phyloP scores from a whole-genome alignment of 2,113 vertebrate species.

The Ranitomeya variabilis region DNA sequence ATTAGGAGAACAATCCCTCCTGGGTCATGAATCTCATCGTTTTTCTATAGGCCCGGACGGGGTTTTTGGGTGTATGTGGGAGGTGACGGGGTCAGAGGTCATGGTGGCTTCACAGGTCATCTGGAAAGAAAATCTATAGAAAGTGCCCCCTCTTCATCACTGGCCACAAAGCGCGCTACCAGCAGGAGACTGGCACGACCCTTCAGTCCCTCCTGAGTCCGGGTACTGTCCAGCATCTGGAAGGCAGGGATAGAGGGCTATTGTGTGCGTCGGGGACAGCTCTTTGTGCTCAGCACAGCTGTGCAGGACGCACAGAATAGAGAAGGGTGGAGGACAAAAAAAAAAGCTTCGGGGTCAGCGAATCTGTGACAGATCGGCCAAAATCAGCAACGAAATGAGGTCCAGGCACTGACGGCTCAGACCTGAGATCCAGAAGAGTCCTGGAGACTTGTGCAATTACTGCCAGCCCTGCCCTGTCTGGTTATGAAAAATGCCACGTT shows the following conservation, averaged over 20 bases:
- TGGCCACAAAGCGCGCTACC: conserved; percentile 81
- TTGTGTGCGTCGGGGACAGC: conserved; percentile 69
- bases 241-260: conserved; percentile 76
- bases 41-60: conserved; percentile 70
- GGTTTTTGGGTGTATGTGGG: conserved; percentile 68
- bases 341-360: conserved; percentile 61
- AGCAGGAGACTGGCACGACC: conserved; percentile 81
- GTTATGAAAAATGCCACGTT: not conserved
- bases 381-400: conserved; percentile 56
- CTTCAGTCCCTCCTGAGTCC: conserved; percentile 71
- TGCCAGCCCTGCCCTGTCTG: not conserved
- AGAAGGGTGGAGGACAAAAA: conserved; percentile 50
- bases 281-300: conserved; percentile 80
- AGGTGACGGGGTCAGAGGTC: conserved; percentile 66
- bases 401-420: not conserved
- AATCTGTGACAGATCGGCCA: conserved; percentile 57
- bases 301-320: conserved; percentile 65
- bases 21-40: conserved; percentile 40
- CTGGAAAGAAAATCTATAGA: conserved; percentile 80
- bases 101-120: conserved; percentile 66
- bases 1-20: conserved; percentile 76
- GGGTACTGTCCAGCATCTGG: conserved; percentile 76
- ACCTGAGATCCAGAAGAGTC: not conserved
- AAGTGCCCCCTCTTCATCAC: conserved; percentile 81
- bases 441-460: not conserved